phyloP scores from a whole-genome alignment of 2,888 invertebrate genomes.

The Pyrgus malvae region DNA sequence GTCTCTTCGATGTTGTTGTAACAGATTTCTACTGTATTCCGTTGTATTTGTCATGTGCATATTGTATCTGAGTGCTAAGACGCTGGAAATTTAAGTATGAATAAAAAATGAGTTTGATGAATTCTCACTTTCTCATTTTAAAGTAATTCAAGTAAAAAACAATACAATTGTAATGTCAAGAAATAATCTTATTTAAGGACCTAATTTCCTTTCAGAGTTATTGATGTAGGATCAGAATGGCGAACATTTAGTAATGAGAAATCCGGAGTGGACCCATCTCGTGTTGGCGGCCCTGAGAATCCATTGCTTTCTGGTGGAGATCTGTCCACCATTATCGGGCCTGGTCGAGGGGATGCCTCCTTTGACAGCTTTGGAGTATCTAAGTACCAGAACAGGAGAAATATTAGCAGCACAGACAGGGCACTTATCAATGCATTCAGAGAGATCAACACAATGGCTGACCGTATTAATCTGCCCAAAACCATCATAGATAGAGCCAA shows the following conservation, averaged over 20 bases:
- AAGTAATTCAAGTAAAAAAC: no score
- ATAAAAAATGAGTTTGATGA: no score
- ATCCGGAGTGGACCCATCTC: conserved; percentile 97
- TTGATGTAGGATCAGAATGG: conserved; percentile 99
- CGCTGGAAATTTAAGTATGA: no score
- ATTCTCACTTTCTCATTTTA: no score
- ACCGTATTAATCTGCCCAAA: conserved; percentile 97
- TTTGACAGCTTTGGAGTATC: conserved; percentile 93
- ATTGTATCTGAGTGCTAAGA: no score
- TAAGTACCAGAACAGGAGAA: conserved; percentile 88
- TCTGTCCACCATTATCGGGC: conserved; percentile 96
- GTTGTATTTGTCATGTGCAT: no score
- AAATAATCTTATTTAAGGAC: no score
- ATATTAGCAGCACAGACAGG: conserved; percentile 96
- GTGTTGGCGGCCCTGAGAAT: conserved; percentile 99
- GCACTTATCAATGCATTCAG: conserved; percentile 97
- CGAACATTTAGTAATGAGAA: conserved; percentile 99
- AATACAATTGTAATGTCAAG: no score
- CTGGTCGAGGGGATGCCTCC: conserved; percentile 89
- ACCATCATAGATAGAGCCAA: conserved; percentile 98
- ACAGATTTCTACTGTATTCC: no score
- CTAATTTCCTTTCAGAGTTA: conserved; percentile 85
- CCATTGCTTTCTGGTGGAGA: conserved; percentile 97
- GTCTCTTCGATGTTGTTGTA: no score
- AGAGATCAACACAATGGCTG: conserved; percentile 99